Base-by-base conservation (phyloP, 2,113 vertebrate species). In the Percopsis transmontana region DNA sequence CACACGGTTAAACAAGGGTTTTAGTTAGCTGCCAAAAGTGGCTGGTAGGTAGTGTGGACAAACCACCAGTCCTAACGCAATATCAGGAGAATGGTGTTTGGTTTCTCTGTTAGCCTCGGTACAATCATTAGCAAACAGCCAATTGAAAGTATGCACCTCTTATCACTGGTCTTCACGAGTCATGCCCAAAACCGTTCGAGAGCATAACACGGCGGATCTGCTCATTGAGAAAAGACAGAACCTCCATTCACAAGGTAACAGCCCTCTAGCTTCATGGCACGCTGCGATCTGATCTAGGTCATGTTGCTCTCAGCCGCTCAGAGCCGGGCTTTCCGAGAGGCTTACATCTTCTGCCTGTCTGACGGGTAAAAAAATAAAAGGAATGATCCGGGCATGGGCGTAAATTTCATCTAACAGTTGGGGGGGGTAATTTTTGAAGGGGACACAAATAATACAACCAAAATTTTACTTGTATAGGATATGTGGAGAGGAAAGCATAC, bases 211-310 rank as follows among this genome's bases (percentile, higher is more conserved):
- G 48, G 19, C 38, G 10, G 19, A 74, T 63, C 48, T 58, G 41
- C 23, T 63, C 70, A 77, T 54, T 73, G 58, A 82, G 50, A 72
- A 70, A 80, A 74, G 58, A 70, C 64, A 68, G 59, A 68, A 51
- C 19, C 40, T 52, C 54, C 62, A 77, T 84, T 85, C 62, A 79
- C 74, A 77, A 58, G 40, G 55, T 56, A 55, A 64, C 66, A 76
- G 66, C 53, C n/a, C 53, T 8, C 58, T 38, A 50, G 75, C 70
- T 68, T 21, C 39, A 50, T 48, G 27, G 45, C 53, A 70, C 45
- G 53, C 62, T 65, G 23, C 19, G 51, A 70, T 66, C 51, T 53
- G 77, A 85, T 77, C 65, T 77, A 76, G 70, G 80, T 69, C 79
- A 87, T 18, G 42, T 60, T 79, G 59, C 63, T 71, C 67, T 79